Evolutionary conservation across 2,797 vertebrate species (phyloP).

Genomic region (Tapirus indicus): DNA sequence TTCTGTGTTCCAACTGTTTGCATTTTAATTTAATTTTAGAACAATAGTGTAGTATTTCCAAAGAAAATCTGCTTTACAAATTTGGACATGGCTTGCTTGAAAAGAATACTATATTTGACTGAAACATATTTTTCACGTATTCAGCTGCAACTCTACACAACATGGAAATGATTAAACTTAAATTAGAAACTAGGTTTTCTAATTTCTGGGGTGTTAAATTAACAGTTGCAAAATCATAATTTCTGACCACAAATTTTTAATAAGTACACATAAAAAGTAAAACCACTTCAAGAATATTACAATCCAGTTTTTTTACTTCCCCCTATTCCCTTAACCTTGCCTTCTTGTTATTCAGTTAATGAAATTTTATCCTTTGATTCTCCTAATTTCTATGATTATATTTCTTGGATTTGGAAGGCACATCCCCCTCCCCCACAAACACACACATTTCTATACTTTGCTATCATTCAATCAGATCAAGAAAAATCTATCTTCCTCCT

Average conservation of each 20-base stretch:
- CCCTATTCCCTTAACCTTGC: background rate
- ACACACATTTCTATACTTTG: background rate
- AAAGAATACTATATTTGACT: conserved; percentile 12
- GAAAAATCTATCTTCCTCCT: background rate
- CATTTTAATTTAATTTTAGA: conserved; percentile 68
- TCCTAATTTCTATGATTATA: conserved; percentile 1
- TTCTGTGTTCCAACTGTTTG: conserved; percentile 16
- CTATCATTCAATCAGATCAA: background rate
- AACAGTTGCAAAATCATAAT: conserved; percentile 4
- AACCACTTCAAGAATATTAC: background rate
- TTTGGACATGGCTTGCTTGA: conserved; percentile 28
- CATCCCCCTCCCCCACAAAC: background rate
- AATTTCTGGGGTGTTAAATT: conserved; percentile 53
- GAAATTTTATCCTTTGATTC: background rate
- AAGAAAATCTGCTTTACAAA: background rate
- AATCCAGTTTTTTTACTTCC: background rate
- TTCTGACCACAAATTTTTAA: background rate
- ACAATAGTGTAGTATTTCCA: background rate
- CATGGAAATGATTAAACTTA: conserved; percentile 59
- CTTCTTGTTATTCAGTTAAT: background rate
- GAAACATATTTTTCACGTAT: conserved; percentile 30
- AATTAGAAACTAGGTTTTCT: conserved; percentile 62
- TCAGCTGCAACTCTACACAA: conserved; percentile 3
- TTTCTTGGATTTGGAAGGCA: background rate
- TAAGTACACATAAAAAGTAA: conserved; percentile 19